phyloP scores from a whole-genome alignment of 2,797 vertebrate genomes.

The Hydrocynus forskahlii region DNA sequence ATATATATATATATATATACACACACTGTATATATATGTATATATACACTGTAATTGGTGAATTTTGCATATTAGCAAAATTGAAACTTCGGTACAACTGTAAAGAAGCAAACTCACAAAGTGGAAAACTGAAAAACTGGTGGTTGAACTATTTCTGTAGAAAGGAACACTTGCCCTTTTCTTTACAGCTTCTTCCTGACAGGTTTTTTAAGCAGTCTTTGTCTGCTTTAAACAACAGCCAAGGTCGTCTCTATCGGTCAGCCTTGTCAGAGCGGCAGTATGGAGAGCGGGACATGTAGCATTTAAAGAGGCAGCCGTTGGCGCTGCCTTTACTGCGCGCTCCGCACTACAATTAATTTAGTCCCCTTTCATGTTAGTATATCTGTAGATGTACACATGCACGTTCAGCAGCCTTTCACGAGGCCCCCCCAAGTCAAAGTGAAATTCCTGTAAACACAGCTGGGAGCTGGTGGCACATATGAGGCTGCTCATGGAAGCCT shows the following conservation, averaged over 20 bases:
- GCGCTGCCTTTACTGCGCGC: slow-evolving; percentile 27
- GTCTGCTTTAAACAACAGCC: slow-evolving; percentile 55
- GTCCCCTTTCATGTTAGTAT: slow-evolving; percentile 5
- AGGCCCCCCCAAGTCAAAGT: background rate
- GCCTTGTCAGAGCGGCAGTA: slow-evolving; percentile 35
- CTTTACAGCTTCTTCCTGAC: slow-evolving; percentile 47
- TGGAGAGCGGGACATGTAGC: slow-evolving; percentile 34
- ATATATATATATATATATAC: too few species aligned
- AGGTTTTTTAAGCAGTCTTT: slow-evolving; percentile 46
- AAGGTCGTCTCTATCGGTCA: slow-evolving; percentile 53
- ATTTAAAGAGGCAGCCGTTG: slow-evolving; percentile 44
- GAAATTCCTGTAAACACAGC: slow-evolving; percentile 34
- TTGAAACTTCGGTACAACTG: background rate
- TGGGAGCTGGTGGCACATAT: slow-evolving; percentile 1
- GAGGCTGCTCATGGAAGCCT: slow-evolving; percentile 14
- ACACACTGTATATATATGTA: too few species aligned
- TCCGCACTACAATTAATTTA: slow-evolving; percentile 15
- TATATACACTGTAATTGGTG: too few species aligned
- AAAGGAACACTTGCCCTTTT: background rate
- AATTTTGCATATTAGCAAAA: background rate
- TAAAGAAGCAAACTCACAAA: background rate
- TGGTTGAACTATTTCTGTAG: background rate
- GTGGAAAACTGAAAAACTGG: background rate
- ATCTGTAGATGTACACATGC: slow-evolving; percentile 6
- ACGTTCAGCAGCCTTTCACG: slow-evolving; percentile 20